phyloP scores from a whole-genome alignment of 2,797 vertebrate species.

The Gambusia yucatana region DNA sequence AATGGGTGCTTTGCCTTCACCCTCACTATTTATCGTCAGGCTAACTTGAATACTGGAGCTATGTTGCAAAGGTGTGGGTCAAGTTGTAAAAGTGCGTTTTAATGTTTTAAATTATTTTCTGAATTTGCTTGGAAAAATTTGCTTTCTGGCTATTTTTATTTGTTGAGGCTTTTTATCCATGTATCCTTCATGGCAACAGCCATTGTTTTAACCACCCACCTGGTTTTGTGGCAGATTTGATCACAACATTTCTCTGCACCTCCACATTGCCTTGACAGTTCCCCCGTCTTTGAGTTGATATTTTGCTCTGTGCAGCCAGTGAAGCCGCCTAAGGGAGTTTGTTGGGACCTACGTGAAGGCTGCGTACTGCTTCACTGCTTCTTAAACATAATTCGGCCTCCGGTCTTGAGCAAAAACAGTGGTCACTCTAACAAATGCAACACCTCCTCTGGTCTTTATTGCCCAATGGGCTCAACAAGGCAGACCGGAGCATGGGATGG shows the following conservation, averaged over 20 bases:
- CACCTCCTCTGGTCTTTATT: slow-evolving; percentile 40
- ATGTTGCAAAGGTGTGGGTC: neutral
- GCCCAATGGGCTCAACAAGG: slow-evolving; percentile 42
- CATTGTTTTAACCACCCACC: slow-evolving; percentile 12
- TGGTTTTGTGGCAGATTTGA: neutral
- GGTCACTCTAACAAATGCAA: slow-evolving; percentile 50
- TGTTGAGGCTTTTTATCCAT: neutral
- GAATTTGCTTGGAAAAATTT: neutral
- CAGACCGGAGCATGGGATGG: slow-evolving; percentile 49
- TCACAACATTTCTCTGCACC: slow-evolving; percentile 9
- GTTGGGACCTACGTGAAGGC: slow-evolving; percentile 42
- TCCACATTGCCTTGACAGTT: slow-evolving; percentile 4
- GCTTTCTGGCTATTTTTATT: neutral
- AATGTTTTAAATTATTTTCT: neutral
- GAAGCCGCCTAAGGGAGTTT: slow-evolving; percentile 56
- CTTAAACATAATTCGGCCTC: slow-evolving; percentile 55
- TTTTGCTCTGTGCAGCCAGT: slow-evolving; percentile 59
- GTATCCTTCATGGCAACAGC: neutral
- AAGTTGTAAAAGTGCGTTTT: neutral
- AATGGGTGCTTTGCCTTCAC: neutral
- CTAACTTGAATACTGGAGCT: neutral
- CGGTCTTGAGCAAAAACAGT: slow-evolving; percentile 47
- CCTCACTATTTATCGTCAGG: neutral
- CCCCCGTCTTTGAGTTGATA: slow-evolving; percentile 49
- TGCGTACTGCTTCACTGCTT: slow-evolving; percentile 51